Conservation (phyloP, 2,113 vertebrate species). For the Brachypodius melanocephalos region DNA sequence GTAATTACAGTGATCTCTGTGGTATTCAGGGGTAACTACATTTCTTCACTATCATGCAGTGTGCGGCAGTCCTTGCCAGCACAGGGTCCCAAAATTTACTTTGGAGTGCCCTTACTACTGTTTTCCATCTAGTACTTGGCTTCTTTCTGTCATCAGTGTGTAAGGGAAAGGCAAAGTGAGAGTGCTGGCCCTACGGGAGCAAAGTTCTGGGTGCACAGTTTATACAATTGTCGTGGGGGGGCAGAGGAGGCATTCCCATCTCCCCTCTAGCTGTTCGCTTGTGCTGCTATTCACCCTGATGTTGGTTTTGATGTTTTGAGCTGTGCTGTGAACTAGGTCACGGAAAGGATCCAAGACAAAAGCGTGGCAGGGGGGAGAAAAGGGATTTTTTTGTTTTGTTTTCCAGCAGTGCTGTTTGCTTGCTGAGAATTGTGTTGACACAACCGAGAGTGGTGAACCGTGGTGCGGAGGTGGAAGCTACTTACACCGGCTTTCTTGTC, state of each 20-base stretch:
- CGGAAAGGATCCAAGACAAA: slow-evolving; percentile 4
- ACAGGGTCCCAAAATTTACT: not conserved
- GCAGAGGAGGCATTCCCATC: not conserved
- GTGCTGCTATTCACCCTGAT: not conserved
- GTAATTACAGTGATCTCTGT: not conserved
- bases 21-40: not conserved
- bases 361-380: not conserved
- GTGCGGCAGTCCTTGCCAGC: not conserved
- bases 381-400: slow-evolving; percentile 20
- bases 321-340: slow-evolving; percentile 31
- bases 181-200: not conserved
- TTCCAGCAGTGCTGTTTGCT: slow-evolving; percentile 22
- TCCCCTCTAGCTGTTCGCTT: not conserved
- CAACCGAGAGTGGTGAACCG: not conserved
- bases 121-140: not conserved
- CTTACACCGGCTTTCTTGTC: not conserved
- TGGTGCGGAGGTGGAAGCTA: slow-evolving; percentile 20
- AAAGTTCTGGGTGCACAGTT: not conserved
- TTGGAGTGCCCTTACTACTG: not conserved
- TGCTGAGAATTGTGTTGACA: slow-evolving; percentile 27
- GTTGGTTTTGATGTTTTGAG: not conserved
- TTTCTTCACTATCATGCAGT: not conserved
- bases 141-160: not conserved
- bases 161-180: not conserved
- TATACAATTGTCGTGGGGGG: fast-evolving